Evolutionary conservation across 2,888 invertebrate species (phyloP).

Genomic region (Drosophila incognita): DNA sequence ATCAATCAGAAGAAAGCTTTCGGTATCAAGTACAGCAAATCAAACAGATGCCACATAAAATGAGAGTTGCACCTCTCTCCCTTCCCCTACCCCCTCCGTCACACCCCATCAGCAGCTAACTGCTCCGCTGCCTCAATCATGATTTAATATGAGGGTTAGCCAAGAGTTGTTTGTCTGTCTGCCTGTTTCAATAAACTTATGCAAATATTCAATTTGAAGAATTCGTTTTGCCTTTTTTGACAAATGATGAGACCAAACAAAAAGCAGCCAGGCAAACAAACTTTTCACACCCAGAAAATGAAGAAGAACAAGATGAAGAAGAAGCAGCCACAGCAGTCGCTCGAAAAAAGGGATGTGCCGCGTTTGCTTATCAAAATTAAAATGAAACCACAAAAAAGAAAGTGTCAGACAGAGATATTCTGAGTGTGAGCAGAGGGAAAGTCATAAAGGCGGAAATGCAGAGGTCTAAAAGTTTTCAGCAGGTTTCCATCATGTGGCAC

Average conservation of each 20-base stretch:
- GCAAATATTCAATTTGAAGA: slow-evolving; percentile 76
- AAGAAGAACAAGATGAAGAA: background rate
- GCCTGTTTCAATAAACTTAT: slow-evolving; percentile 76
- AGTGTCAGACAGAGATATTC: background rate
- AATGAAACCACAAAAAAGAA: slow-evolving; percentile 56
- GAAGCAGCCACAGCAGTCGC: background rate
- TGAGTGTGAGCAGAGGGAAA: slow-evolving; percentile 13
- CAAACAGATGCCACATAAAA: slow-evolving; percentile 47
- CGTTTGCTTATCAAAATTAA: slow-evolving; percentile 76
- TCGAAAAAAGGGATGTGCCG: slow-evolving; percentile 58
- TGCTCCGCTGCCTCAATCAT: background rate
- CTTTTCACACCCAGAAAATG: slow-evolving; percentile 65
- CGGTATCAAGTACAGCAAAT: slow-evolving; percentile 44
- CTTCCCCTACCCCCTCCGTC: no score
- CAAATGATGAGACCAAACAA: slow-evolving; percentile 78
- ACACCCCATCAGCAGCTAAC: background rate
- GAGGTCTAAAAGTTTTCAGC: slow-evolving; percentile 62
- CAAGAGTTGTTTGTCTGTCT: slow-evolving; percentile 17
- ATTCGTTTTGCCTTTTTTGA: slow-evolving; percentile 63
- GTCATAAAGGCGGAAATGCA: slow-evolving; percentile 55
- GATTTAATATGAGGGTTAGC: slow-evolving; percentile 31
- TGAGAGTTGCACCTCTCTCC: background rate
- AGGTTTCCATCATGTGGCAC: slow-evolving; percentile 60
- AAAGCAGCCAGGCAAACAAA: slow-evolving; percentile 72
- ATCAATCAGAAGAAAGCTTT: slow-evolving; percentile 33